These are phyloP conservation scores for Asteroscopus sphinx DNA, from an alignment of 2,888 invertebrate species.

Conservation along the genomic window DNA sequence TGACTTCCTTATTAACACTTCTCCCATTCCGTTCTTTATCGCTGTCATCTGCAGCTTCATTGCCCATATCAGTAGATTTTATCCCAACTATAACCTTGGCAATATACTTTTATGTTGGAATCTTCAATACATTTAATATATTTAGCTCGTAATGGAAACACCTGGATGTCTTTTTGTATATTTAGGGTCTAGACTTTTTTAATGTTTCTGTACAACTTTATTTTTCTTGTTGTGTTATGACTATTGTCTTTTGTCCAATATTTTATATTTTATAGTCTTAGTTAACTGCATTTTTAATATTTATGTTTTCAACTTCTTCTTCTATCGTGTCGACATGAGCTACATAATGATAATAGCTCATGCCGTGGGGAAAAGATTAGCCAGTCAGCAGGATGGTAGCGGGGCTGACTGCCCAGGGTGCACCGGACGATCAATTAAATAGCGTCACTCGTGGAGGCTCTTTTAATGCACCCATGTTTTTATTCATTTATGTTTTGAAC, in stretches of 20 bases:
- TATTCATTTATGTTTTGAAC: no score
- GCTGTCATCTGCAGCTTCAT: constrained; percentile 42
- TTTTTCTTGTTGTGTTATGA: constrained; percentile 6
- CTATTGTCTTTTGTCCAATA: neutral
- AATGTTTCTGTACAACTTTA: constrained; percentile 5
- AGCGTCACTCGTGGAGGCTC: no score
- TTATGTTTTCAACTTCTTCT: neutral
- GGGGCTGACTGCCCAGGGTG: no score
- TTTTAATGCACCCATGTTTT: no score
- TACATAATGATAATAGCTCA: no score
- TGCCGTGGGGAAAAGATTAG: no score
- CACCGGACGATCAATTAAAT: no score
- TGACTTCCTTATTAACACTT: constrained; percentile 31
- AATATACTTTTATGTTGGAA: constrained; percentile 37
- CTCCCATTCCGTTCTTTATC: constrained; percentile 36
- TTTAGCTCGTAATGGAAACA: constrained; percentile 21
- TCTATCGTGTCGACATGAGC: no score
- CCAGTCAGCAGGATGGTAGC: no score
- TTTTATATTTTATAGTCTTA: no score
- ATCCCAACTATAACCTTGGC: constrained; percentile 31
- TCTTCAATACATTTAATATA: constrained; percentile 26
- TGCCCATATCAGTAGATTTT: constrained; percentile 32
- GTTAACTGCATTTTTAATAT: neutral
- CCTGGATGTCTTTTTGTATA: constrained; percentile 13
- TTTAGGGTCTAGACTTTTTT: neutral